Evolutionary conservation across 2,888 invertebrate species (phyloP).

Genomic region (Tachina lurida): DNA sequence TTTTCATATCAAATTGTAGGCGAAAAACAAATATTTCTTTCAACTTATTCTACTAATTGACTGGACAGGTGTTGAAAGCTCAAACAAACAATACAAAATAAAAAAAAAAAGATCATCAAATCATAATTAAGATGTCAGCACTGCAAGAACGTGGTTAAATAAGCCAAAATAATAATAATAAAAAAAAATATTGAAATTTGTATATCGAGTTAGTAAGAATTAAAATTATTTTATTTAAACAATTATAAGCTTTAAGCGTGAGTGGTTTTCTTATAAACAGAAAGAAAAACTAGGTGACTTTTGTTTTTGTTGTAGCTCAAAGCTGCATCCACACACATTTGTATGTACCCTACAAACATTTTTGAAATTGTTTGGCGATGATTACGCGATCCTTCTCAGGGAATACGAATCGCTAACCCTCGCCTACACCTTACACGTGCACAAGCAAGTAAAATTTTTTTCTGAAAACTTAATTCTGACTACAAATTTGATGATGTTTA

Average conservation of each 20-base stretch:
- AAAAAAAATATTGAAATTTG: slow-evolving; percentile 6
- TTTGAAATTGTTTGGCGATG: no score
- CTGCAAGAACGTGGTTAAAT: neutral
- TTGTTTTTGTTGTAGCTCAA: slow-evolving; percentile 1
- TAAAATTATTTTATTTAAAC: slow-evolving; percentile 28
- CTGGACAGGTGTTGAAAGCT: slow-evolving; percentile 69
- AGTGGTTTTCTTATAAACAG: neutral
- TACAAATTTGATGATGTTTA: no score
- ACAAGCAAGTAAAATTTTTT: no score
- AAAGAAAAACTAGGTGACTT: slow-evolving; percentile 34
- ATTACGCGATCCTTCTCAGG: no score
- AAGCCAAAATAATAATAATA: neutral
- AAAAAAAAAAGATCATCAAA: slow-evolving; percentile 37
- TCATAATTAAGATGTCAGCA: slow-evolving; percentile 53
- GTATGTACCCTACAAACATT: no score
- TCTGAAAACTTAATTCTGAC: no score
- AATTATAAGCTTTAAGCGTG: slow-evolving; percentile 27
- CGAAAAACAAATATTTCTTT: slow-evolving; percentile 62
- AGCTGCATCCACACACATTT: neutral
- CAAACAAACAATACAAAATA: slow-evolving; percentile 36
- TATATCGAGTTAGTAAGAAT: slow-evolving; percentile 39
- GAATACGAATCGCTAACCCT: no score
- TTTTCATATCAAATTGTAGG: slow-evolving; percentile 41
- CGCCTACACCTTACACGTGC: no score
- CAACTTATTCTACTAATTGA: slow-evolving; percentile 33